phyloP scores from a whole-genome alignment of 2,888 invertebrate genomes.

The Meandrusa payeni region DNA sequence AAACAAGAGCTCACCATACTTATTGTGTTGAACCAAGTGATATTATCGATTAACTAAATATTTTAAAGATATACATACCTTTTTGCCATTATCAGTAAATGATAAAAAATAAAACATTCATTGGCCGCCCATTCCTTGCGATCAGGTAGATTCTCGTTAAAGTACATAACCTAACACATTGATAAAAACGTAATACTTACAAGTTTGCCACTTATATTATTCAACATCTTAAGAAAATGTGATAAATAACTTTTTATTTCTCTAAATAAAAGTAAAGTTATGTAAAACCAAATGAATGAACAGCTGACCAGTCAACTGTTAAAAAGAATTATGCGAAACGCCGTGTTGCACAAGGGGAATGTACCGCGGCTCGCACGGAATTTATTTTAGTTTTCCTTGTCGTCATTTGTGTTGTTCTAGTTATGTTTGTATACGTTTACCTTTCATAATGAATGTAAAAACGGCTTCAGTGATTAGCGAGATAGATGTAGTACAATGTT shows the following conservation, averaged over 20 bases:
- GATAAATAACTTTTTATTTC: neutral
- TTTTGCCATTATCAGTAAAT: conserved; percentile 22
- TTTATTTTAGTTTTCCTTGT: conserved; percentile 24
- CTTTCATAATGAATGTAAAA: conserved; percentile 2
- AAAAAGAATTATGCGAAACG: conserved; percentile 14
- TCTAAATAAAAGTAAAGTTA: neutral
- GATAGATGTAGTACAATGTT: neutral
- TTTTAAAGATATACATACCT: conserved; percentile 7
- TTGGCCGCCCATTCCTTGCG: conserved; percentile 12
- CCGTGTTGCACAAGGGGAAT: conserved; percentile 12
- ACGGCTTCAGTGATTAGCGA: neutral
- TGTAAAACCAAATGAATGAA: conserved; percentile 9
- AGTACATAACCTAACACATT: conserved; percentile 17
- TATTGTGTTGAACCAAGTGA: conserved; percentile 14
- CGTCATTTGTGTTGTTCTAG: conserved; percentile 5
- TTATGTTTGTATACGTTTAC: conserved; percentile 1
- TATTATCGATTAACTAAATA: conserved; percentile 5
- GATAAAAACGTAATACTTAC: conserved; percentile 27
- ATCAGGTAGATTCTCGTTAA: conserved; percentile 4
- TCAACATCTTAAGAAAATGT: conserved; percentile 8
- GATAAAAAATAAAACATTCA: conserved; percentile 20
- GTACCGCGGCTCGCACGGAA: conserved; percentile 17
- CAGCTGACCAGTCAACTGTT: conserved; percentile 14
- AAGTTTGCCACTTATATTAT: conserved; percentile 26
- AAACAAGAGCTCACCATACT: conserved; percentile 16